These are phyloP conservation scores for Ormyrus thymus DNA, from an alignment of 2,888 invertebrate species.

Conservation along the genomic window DNA sequence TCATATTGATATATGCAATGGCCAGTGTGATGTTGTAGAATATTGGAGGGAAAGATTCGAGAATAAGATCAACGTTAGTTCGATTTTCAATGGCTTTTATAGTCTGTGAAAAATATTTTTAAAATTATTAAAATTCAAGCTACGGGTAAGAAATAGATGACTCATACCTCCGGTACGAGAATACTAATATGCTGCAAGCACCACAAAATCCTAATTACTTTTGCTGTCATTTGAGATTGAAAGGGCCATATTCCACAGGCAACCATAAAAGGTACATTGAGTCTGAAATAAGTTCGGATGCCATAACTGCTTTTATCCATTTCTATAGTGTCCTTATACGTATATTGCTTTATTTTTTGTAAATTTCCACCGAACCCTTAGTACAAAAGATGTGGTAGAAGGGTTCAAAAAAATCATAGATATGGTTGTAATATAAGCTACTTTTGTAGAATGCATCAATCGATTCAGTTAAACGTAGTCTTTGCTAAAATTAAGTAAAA, in stretches of 20 bases:
- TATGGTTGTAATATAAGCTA: too few species aligned
- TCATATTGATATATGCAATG: background rate
- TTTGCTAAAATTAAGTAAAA: too few species aligned
- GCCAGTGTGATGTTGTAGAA: conserved; percentile 21
- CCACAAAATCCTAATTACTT: conserved; percentile 15
- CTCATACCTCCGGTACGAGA: conserved; percentile 10
- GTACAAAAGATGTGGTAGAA: too few species aligned
- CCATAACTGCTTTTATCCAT: background rate
- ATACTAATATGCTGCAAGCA: conserved; percentile 23
- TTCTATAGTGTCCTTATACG: background rate
- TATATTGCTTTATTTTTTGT: too few species aligned
- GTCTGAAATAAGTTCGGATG: conserved; percentile 17
- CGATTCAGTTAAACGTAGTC: too few species aligned
- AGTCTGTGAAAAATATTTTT: conserved; percentile 3
- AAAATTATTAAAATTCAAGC: background rate
- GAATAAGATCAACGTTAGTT: conserved; percentile 1
- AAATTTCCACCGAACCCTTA: too few species aligned
- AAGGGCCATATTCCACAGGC: conserved; percentile 20
- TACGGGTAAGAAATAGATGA: background rate
- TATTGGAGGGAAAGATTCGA: conserved; percentile 24
- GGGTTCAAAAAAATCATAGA: too few species aligned
- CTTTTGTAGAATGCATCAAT: too few species aligned
- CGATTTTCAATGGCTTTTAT: conserved; percentile 16
- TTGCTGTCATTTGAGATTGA: conserved; percentile 1
- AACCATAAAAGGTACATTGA: background rate